These are phyloP conservation scores for Cladorhizidae sp. DNA, from an alignment of 37 sponge, comb jelly and placozoan species.

Conservation along the genomic window DNA sequence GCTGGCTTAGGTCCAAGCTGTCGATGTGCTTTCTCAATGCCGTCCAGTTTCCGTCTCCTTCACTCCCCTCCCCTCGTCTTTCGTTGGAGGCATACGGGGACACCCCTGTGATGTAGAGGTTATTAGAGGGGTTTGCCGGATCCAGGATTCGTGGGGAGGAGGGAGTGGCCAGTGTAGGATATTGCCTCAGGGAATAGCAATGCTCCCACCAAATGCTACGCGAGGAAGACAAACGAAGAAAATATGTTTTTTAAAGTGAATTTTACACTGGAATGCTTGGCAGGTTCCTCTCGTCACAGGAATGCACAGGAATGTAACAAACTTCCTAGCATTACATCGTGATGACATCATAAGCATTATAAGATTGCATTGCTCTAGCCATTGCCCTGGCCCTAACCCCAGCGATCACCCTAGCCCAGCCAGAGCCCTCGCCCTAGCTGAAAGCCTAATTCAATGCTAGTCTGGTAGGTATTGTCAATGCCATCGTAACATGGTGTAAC, in stretches of 20 bases:
- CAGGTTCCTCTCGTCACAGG: background rate
- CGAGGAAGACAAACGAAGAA: background rate
- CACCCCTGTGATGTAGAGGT: slow-evolving; percentile 67
- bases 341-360: no score
- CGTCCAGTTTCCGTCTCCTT: slow-evolving; percentile 54
- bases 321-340: no score
- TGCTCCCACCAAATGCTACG: slow-evolving; percentile 59
- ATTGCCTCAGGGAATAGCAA: slow-evolving; percentile 30
- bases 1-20: slow-evolving; percentile 48
- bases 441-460: no score
- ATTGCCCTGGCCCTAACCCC: no score
- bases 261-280: no score
- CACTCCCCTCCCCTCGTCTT: slow-evolving; percentile 9
- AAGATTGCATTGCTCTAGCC: no score
- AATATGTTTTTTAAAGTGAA: background rate
- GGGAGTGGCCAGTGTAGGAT: slow-evolving; percentile 8
- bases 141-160: slow-evolving; percentile 68
- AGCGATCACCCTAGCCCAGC: no score
- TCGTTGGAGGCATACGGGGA: slow-evolving; percentile 12
- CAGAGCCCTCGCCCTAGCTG: no score
- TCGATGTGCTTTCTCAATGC: slow-evolving; percentile 28
- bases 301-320: background rate
- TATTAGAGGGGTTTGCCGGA: slow-evolving; percentile 78
- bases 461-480: no score
- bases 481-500: no score